Base-by-base conservation (phyloP, 1,140 invertebrate genomes). In the Rhagoletis zephyria region DNA sequence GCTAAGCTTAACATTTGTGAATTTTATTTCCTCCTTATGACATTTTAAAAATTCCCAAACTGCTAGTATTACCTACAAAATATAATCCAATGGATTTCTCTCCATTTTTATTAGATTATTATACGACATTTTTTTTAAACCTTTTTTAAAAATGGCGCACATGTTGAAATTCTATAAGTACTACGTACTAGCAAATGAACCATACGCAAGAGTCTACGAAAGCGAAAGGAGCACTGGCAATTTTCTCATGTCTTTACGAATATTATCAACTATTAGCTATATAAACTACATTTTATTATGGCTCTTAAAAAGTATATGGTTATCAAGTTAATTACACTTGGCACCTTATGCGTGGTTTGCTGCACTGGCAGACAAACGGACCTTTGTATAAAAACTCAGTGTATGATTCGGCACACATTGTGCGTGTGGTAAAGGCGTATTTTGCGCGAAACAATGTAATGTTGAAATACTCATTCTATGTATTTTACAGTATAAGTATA, bases 301-400 rank as follows among this genome's bases (percentile, higher is more conserved):
- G 45, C 42, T 30, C 74, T 81, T 81, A 56, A 81, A 81, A 74
- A 48, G 74, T 12, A 3, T 81, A 81, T 81, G 74, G 74, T 90
- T 90, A 90, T 90, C 89, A 90, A 90, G 89, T 90, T 90, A 90
- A 90, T 90, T 90, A 90, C 89, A 90, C 88, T 90, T 90, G 88
- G 89, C 89, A 90, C 89, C 89, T 90, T 90, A 89, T 70, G 87
- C 87, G 4, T 81, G 74, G 74, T 30, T 56, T 3, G 16, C 16
- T 42, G 19, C 30, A 42, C 67, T 74, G 67, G 10, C 67, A 74
- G 40, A 48, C 40, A 74, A 16, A 63, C 67, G 0, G 16, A 74
- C 67, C 45, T 74, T 14, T 74, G 67, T 67, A 14, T 3, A 30
- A 30, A 30, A 30, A 30, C 30, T 30, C 30, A 30, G 1, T 56